Evolutionary conservation across 1,140 invertebrate genomes (phyloP).

Genomic region (Radopholus similis): DNA sequence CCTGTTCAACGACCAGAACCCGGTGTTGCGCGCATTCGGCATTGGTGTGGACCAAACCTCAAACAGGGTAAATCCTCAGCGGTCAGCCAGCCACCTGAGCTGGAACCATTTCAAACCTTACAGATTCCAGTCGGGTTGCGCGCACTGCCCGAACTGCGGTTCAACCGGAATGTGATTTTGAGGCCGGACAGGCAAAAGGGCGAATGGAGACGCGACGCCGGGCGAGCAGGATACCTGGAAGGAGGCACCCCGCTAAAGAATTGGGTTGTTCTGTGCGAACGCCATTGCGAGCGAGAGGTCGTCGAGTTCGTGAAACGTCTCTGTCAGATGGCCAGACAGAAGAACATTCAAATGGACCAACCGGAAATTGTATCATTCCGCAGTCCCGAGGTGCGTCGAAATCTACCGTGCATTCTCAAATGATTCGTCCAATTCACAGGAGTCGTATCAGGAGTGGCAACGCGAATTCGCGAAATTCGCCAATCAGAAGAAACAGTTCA

Average conservation of each 20-base stretch:
- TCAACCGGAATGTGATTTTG: not conserved
- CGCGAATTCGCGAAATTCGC: conserved; percentile 2
- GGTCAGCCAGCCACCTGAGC: too few relatives aligned
- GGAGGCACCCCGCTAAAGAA: not conserved
- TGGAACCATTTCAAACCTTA: too few relatives aligned
- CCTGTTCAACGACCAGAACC: conserved; percentile 4
- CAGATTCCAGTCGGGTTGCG: conserved; percentile 11
- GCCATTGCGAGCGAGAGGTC: not conserved
- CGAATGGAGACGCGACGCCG: conserved; percentile 13
- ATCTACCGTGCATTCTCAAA: not conserved
- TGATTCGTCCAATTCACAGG: too few relatives aligned
- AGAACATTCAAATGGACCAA: conserved; percentile 11
- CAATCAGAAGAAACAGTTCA: not conserved
- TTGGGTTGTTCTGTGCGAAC: conserved; percentile 6
- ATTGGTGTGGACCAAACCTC: conserved; percentile 2
- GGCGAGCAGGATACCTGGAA: conserved; percentile 2
- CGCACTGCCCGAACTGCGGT: not conserved
- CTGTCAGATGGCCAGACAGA: conserved; percentile 10
- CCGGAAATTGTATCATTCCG: conserved; percentile 14
- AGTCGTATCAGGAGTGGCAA: not conserved
- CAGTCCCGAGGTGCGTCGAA: conserved; percentile 4
- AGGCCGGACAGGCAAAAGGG: not conserved
- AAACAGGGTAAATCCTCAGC: conserved; percentile 2
- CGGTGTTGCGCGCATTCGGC: conserved; percentile 5
- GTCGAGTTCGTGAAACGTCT: not conserved